Evolutionary conservation across 2,113 vertebrate genomes (phyloP).

Genomic region (Pitta sordida): DNA sequence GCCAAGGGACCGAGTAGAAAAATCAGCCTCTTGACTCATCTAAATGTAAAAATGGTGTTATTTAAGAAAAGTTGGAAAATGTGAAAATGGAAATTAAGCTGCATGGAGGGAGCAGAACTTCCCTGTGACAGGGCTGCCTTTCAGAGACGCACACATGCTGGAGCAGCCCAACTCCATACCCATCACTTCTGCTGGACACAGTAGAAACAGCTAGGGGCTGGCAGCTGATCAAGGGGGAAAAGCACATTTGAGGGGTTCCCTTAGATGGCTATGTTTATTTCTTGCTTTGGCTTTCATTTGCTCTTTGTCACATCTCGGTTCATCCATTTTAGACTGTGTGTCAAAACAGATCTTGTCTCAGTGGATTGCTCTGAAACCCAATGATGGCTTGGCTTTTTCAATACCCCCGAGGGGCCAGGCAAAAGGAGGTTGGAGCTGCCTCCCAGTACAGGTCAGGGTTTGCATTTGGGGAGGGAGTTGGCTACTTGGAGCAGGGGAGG

Average conservation of each 20-base stretch:
- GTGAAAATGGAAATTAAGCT: not conserved
- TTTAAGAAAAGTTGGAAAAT: not conserved
- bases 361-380: not conserved
- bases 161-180: not conserved
- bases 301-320: not conserved
- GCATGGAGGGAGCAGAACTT: not conserved
- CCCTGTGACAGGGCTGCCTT: accelerated
- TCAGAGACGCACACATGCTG: not conserved
- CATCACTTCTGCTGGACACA: not conserved
- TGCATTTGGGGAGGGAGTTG: not conserved
- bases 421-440: not conserved
- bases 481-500: not conserved
- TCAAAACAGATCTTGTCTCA: not conserved
- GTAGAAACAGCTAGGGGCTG: not conserved
- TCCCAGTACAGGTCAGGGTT: not conserved
- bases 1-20: not conserved
- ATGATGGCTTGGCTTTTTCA: not conserved
- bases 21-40: not conserved
- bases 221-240: not conserved
- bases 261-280: not conserved
- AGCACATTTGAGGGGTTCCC: not conserved
- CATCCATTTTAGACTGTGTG: not conserved
- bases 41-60: not conserved
- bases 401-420: not conserved
- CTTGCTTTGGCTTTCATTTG: not conserved